Evolutionary conservation across 2,113 vertebrate genomes (phyloP), one percentile per base, ranked within the genome.

Genomic region (Urocitellus parryii): DNA sequence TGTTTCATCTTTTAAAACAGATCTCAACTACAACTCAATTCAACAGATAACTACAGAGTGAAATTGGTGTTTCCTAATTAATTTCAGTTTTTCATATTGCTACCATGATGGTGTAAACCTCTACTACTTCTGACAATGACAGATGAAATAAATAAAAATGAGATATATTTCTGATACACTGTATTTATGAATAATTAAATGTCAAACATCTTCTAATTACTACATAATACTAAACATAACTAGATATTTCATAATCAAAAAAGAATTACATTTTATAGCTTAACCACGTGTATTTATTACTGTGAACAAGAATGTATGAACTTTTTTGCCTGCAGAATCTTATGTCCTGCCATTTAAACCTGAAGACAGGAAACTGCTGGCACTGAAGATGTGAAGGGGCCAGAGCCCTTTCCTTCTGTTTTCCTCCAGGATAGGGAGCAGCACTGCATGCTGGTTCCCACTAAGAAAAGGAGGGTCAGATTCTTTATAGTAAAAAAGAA

Each of bases 381-480:
- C 90, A 98, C 98, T 98, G 98, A 99, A 99, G 98, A 99, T 97
- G 96, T 98, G 97, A 98, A 89, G 95, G 76, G 51, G 37, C n/a
- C 65, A 12, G 82, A 53, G 88, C 89, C 97, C 93, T 10, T 67
- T 90, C 96, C 8, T 29, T 98, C 89, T 99, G 80, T 98, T 98
- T 99, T 98, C 98, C 93, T 76, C 98, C 98, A 99, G 98, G 96
- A 98, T 98, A 98, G 97, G 96, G 94, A 97, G 34, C 97, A 94
- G 96, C 96, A 99, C 94, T 1, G 65, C 56, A 73, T 96, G n/a
- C 97, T 96, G 96, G 77, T 56, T 93, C 68, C 98, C 98, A 98
- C 98, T 98, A 99, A 98, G 98, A 99, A 99, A 97, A 96, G 98
- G 98, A 99, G 99, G 92, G 17, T 70, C 25, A 92, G 32, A 90